phyloP scores from a whole-genome alignment of 2,113 vertebrate species.

The Rhipidura dahli region DNA sequence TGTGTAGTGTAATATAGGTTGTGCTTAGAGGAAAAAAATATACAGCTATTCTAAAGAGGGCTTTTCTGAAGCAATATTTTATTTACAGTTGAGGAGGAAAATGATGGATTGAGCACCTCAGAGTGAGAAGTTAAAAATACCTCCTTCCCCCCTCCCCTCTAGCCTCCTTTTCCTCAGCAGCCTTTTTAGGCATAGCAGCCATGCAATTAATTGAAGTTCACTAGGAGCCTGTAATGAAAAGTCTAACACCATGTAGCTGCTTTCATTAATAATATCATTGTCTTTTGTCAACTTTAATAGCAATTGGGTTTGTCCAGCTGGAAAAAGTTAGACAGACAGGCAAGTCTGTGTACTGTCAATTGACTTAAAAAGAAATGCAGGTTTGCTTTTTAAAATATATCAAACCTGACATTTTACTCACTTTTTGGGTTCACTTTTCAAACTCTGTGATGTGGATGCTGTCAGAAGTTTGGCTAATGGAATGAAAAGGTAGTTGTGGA shows the following conservation, averaged over 20 bases:
- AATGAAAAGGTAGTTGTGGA: background rate
- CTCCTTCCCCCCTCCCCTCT: background rate
- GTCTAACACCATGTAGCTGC: constrained; percentile 38
- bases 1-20: background rate
- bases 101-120: background rate
- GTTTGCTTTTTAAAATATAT: constrained; percentile 50
- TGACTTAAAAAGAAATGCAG: constrained; percentile 51
- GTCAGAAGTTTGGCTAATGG: constrained; percentile 21
- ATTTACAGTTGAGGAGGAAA: constrained; percentile 20
- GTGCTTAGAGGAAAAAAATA: background rate
- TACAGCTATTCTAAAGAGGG: background rate
- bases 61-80: background rate
- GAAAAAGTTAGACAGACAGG: constrained; percentile 65
- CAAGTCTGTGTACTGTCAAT: constrained; percentile 64
- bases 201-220: constrained; percentile 63
- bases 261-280: constrained; percentile 70
- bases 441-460: constrained; percentile 13
- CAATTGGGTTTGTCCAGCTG: constrained; percentile 64
- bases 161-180: background rate
- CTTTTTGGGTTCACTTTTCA: constrained; percentile 49
- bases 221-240: constrained; percentile 54
- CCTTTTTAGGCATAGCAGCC: constrained; percentile 26
- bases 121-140: constrained; percentile 23
- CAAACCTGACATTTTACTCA: constrained; percentile 33
- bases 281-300: constrained; percentile 67